phyloP scores from a whole-genome alignment of 2,797 vertebrate species.

The Pseudocheirus occidentalis region DNA sequence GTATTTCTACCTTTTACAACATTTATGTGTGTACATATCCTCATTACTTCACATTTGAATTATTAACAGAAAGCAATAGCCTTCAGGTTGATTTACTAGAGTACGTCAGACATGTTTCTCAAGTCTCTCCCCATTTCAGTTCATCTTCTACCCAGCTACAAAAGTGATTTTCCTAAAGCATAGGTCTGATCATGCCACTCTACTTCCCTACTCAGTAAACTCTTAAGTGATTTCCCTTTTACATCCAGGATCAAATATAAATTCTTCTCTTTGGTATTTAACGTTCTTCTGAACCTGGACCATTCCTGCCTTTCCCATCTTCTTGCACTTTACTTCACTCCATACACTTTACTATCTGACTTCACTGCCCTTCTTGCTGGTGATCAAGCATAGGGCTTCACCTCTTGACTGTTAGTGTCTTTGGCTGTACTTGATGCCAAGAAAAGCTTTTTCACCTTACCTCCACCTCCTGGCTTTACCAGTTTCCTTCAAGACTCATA shows the following conservation, averaged over 20 bases:
- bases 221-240: background rate
- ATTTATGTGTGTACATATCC: background rate
- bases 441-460: background rate
- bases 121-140: background rate
- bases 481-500: background rate
- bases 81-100: background rate
- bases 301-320: background rate
- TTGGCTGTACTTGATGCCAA: background rate
- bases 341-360: background rate
- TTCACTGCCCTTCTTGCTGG: background rate
- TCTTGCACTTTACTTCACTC: background rate
- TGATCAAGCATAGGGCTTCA: background rate
- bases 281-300: background rate
- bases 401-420: background rate
- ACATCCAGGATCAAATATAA: background rate
- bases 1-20: background rate
- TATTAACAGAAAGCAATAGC: background rate
- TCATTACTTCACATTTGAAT: background rate
- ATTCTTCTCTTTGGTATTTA: background rate
- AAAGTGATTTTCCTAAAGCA: background rate
- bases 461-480: background rate
- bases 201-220: background rate
- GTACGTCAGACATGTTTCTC: background rate
- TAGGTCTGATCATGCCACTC: background rate
- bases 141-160: background rate